These are phyloP conservation scores for Esox niger DNA, from an alignment of 2,113 vertebrate genomes.

Conservation along the genomic window DNA sequence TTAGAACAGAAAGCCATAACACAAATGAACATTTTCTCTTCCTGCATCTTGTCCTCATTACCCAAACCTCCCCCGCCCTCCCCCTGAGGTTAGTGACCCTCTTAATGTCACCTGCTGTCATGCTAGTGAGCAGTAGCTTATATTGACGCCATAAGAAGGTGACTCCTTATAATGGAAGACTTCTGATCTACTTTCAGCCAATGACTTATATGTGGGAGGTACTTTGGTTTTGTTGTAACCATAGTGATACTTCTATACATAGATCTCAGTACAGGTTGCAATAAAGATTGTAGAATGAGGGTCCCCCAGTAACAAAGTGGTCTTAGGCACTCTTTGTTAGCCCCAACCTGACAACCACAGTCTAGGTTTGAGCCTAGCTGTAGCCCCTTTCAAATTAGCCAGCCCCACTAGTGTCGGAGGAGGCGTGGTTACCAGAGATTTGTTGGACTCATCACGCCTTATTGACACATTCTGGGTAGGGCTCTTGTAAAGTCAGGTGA, in stretches of 20 bases:
- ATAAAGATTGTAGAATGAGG: neutral
- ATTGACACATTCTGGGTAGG: no score
- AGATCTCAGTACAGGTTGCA: constrained; percentile 11
- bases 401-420: no score
- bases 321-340: no score
- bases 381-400: no score
- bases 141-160: constrained; percentile 55
- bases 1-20: neutral
- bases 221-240: constrained; percentile 13
- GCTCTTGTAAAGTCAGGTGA: no score
- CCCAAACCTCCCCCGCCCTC: no score
- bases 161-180: constrained; percentile 33
- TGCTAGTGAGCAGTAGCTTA: constrained; percentile 57
- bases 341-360: no score
- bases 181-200: constrained; percentile 40
- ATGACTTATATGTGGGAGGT: constrained; percentile 12
- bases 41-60: constrained; percentile 52
- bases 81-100: constrained; percentile 50
- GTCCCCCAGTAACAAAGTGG: no score
- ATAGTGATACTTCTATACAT: constrained; percentile 35
- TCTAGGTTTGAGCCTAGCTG: no score
- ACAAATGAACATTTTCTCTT: constrained; percentile 25
- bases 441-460: no score
- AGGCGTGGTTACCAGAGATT: no score
- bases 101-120: constrained; percentile 64